Percentiles rank a stretch among this genome's conserved stretches.
These are phyloP conservation scores for Rafetus swinhoei DNA, from an alignment of 2,113 vertebrate species.

Conservation along the genomic window DNA sequence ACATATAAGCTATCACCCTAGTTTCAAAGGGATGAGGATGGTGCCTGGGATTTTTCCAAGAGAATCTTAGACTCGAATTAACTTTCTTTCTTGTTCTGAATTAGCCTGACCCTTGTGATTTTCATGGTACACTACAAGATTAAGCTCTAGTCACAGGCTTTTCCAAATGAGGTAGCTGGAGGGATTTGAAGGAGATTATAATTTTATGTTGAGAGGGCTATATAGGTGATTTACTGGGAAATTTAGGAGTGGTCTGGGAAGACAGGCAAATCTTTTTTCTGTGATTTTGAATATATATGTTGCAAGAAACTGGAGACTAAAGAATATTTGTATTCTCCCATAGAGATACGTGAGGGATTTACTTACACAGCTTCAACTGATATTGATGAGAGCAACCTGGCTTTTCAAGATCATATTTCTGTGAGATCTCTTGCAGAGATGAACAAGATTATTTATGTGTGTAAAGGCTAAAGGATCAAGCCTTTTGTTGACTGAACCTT, in stretches of 20 bases:
- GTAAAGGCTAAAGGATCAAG: neutral
- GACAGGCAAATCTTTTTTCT: neutral
- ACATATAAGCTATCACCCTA: neutral
- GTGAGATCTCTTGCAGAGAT: neutral
- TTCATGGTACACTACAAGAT: neutral
- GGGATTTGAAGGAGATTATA: conserved; percentile 39
- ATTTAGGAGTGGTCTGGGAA: neutral
- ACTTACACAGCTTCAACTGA: neutral
- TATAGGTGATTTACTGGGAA: conserved; percentile 10
- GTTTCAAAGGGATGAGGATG: neutral
- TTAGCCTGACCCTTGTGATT: conserved; percentile 35
- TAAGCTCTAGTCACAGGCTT: conserved; percentile 39
- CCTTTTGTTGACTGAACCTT: neutral
- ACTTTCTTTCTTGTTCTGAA: neutral
- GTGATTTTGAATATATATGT: rapidly evolving
- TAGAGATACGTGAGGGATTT: neutral
- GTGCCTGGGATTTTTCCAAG: neutral
- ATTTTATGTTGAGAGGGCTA: conserved; percentile 35
- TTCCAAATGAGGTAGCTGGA: neutral
- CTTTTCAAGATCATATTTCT: neutral
- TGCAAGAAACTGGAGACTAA: neutral
- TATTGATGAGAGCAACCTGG: neutral
- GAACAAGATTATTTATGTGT: neutral
- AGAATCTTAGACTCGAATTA: neutral
- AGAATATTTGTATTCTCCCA: neutral